Evolutionary conservation across 2,797 vertebrate species (phyloP), one percentile per base, ranked within the genome.

Genomic region (Semotilus atromaculatus): DNA sequence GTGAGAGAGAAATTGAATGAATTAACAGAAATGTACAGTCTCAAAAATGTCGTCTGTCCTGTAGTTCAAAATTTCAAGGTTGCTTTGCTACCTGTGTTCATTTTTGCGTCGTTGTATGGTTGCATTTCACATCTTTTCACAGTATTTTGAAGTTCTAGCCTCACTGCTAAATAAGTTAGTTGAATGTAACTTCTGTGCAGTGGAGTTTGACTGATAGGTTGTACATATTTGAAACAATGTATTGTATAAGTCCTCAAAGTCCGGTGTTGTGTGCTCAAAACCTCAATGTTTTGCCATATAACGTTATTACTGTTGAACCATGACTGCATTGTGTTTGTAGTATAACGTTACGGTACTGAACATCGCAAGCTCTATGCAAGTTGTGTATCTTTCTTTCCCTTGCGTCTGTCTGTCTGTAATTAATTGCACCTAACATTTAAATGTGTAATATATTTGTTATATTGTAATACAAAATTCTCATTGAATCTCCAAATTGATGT

Each of bases 1-100:
- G 95, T 96, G 94, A 95, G 62, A 62, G 26, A 82, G 75, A 6
- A 29, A 2, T 5, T 43, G 64, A 81, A 1, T 18, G 18, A 3
- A 80, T 62, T 34, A 1, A 43, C n/a, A 5, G 5, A 74, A 21
- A 26, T n/a, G 3, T 38, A 70, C 9, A 5, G 13, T 18, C 8
- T 45, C 4, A 31, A 1, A 21, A 45, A 21, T n/a, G 38, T 16
- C 1, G 14, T 7, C 11, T 43, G 21, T 13, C 0, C n/a, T 9
- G 10, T 8, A 34, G 4, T 14, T 74, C 6, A 7, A 1, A 1
- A 38, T 26, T 6, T 29, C 11, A 40, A 21, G 6, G 26, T 34
- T 43, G 34, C 11, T 55, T 68, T 58, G 19, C 10, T 14, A 3
- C 5, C 3, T 26, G 1, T 23, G 29, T 84, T n/a, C 1, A 5